These are phyloP conservation scores for Gastracanthus pulcherrimus DNA, from an alignment of 2,888 invertebrate species.

Conservation along the genomic window DNA sequence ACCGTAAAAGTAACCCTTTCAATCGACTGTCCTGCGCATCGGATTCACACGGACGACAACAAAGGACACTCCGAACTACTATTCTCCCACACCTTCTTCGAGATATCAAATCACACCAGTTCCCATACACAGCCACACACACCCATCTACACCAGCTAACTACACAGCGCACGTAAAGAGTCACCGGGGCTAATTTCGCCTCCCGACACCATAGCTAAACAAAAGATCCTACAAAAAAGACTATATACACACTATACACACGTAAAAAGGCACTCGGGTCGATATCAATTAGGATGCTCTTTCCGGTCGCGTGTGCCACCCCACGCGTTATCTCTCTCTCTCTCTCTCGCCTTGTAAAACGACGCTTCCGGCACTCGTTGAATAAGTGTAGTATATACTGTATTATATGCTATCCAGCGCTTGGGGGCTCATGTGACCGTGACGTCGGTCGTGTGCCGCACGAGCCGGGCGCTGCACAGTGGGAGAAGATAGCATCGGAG, in stretches of 20 bases:
- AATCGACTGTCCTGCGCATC: not conserved
- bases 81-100: not conserved
- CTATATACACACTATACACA: not conserved
- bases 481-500: constrained; percentile 12
- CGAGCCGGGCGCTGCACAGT: not conserved
- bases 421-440: constrained; percentile 49
- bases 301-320: constrained; percentile 77
- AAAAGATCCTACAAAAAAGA: constrained; percentile 21
- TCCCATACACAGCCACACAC: not conserved
- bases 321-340: too few species aligned
- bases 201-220: not conserved
- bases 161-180: not conserved
- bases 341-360: constrained; percentile 62
- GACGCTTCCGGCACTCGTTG: constrained; percentile 57
- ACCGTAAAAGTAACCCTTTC: not conserved
- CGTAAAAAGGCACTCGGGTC: constrained; percentile 59
- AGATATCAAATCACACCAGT: constrained; percentile 24
- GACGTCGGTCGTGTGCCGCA: constrained; percentile 11
- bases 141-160: not conserved
- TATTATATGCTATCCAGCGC: constrained; percentile 9
- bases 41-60: not conserved
- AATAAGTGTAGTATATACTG: too few species aligned
- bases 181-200: constrained; percentile 8
- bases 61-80: not conserved
- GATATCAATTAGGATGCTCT: constrained; percentile 77